phyloP scores from a whole-genome alignment of 92 coral and sea anemone genomes.

The Actinernus sp. region DNA sequence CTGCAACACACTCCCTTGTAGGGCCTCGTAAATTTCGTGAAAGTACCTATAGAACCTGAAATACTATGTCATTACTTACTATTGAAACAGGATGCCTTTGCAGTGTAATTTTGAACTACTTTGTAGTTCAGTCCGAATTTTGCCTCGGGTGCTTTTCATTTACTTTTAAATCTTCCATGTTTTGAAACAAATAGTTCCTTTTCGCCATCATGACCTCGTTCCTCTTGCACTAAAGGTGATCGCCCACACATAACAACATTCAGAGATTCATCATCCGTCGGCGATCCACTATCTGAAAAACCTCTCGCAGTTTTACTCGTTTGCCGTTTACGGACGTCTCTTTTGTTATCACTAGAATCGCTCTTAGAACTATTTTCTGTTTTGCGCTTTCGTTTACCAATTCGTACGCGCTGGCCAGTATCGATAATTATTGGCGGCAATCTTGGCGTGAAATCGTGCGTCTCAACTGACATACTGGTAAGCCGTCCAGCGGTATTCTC shows the following conservation, averaged over 20 bases:
- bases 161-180: conserved; percentile 74
- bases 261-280: conserved; percentile 23
- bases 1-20: no score
- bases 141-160: no score
- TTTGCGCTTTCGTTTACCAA: conserved; percentile 23
- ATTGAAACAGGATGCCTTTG: no score
- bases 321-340: conserved; percentile 8
- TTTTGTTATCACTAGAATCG: neutral
- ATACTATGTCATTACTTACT: no score
- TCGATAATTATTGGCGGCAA: conserved; percentile 42
- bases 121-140: no score
- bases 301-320: conserved; percentile 5
- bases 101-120: no score
- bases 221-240: conserved; percentile 23
- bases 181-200: conserved; percentile 58
- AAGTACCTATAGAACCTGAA: no score
- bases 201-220: neutral
- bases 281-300: conserved; percentile 7
- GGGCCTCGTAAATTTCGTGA: no score
- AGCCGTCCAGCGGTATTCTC: conserved; percentile 24
- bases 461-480: neutral
- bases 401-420: conserved; percentile 19
- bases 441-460: neutral
- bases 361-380: conserved; percentile 2
- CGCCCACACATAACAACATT: conserved; percentile 70